These are phyloP conservation scores for Nesoenas mayeri DNA, from an alignment of 2,113 vertebrate genomes.

Conservation along the genomic window DNA sequence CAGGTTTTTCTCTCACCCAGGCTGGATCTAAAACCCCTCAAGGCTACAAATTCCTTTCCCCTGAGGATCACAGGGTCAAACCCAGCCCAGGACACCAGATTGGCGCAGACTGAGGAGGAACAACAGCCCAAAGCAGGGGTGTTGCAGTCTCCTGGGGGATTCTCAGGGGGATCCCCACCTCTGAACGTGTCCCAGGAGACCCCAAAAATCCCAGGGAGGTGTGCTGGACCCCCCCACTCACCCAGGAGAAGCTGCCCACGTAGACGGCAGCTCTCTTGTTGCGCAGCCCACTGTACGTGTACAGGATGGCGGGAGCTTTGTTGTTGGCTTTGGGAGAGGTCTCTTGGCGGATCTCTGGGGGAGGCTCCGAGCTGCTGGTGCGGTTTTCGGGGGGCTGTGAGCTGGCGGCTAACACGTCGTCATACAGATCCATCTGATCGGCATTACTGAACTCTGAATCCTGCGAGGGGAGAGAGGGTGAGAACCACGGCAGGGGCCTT, in stretches of 20 bases:
- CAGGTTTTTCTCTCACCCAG: too few relatives aligned
- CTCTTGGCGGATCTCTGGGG: conserved; percentile 71
- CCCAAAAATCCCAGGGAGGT: neutral
- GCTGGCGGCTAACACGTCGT: conserved; percentile 89
- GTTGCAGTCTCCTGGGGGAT: too few relatives aligned
- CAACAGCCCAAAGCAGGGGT: neutral
- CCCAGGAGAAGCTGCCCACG: conserved; percentile 94
- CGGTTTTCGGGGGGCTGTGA: conserved; percentile 76
- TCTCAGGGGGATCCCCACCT: too few relatives aligned
- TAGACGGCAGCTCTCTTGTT: conserved; percentile 84
- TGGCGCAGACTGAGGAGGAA: rapidly evolving
- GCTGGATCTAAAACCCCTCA: neutral
- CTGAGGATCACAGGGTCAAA: neutral
- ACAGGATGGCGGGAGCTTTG: conserved; percentile 73
- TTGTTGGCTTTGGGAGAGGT: conserved; percentile 71
- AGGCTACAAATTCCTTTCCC: neutral
- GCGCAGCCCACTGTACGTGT: conserved; percentile 75
- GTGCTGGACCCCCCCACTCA: conserved; percentile 65
- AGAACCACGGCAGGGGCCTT: neutral
- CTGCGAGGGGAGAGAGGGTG: conserved; percentile 16
- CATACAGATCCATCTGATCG: conserved; percentile 92
- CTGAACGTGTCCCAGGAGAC: rapidly evolving
- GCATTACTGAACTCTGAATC: conserved; percentile 86
- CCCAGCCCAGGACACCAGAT: neutral
- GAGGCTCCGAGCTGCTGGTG: conserved; percentile 60